These are phyloP conservation scores for Oryzias javanicus DNA, from an alignment of 2,113 vertebrate species.

Conservation along the genomic window DNA sequence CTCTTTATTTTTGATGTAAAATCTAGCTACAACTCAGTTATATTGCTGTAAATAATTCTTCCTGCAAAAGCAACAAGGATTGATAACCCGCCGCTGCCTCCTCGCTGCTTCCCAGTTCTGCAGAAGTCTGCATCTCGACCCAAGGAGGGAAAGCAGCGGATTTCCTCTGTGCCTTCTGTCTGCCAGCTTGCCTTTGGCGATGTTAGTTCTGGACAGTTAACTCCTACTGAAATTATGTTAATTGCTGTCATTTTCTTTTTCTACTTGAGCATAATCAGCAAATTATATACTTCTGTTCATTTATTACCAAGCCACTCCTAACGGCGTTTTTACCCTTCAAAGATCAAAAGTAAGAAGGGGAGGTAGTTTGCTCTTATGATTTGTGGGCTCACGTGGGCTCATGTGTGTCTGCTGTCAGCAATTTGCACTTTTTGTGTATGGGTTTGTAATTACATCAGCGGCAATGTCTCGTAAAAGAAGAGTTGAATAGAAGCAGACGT, in stretches of 20 bases:
- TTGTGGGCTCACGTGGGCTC: constrained; percentile 27
- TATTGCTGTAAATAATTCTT: constrained; percentile 7
- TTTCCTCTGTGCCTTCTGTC: constrained; percentile 69
- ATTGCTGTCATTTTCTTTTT: constrained; percentile 81
- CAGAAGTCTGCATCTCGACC: constrained; percentile 43
- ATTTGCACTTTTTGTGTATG: constrained; percentile 18
- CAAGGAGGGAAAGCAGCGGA: constrained; percentile 62
- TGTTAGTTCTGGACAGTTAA: constrained; percentile 85
- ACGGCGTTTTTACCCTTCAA: constrained; percentile 70
- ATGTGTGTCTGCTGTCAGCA: constrained; percentile 18
- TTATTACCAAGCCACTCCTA: constrained; percentile 68
- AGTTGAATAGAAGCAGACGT: not conserved
- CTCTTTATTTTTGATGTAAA: constrained; percentile 3
- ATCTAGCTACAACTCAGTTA: constrained; percentile 8
- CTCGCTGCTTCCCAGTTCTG: constrained; percentile 39
- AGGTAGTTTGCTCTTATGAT: constrained; percentile 33
- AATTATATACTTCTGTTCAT: constrained; percentile 73
- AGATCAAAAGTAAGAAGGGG: constrained; percentile 62
- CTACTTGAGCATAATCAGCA: constrained; percentile 79
- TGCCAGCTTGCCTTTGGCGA: constrained; percentile 80
- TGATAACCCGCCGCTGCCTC: constrained; percentile 35
- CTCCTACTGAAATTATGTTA: constrained; percentile 81
- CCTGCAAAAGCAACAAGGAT: constrained; percentile 40
- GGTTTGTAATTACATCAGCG: constrained; percentile 4
- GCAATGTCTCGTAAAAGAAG: constrained; percentile 4